Percentiles rank a stretch among this genome's conserved stretches.
phyloP scores from a whole-genome alignment of 2,888 invertebrate genomes.

The Monochamus alternatus region DNA sequence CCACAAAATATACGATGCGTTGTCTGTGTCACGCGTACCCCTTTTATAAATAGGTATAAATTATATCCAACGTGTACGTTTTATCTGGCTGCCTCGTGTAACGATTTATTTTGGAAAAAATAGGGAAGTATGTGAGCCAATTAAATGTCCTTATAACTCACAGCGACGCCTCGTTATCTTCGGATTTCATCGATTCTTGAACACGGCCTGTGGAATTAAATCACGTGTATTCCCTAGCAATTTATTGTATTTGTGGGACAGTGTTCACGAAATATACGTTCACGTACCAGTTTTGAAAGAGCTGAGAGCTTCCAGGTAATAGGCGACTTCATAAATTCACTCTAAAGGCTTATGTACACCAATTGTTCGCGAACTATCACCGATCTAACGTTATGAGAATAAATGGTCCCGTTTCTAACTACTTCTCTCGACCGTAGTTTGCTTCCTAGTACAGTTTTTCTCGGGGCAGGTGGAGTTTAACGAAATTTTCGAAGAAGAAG shows the following conservation, averaged over 20 bases:
- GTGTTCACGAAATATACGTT: not conserved
- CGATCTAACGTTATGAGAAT: too few species aligned
- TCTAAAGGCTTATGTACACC: too few species aligned
- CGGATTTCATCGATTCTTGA: conserved; percentile 22
- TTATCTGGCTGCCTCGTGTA: conserved; percentile 33
- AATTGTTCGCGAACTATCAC: too few species aligned
- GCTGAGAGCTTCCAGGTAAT: too few species aligned
- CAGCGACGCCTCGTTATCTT: conserved; percentile 26
- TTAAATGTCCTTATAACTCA: conserved; percentile 25
- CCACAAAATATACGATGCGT: conserved; percentile 12
- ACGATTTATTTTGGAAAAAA: conserved; percentile 22
- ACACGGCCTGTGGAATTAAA: conserved; percentile 5
- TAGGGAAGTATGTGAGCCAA: conserved; percentile 29
- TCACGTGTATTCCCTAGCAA: conserved; percentile 18
- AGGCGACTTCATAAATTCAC: too few species aligned
- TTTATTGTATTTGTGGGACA: not conserved
- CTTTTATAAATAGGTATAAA: conserved; percentile 43
- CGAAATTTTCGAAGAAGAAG: not conserved
- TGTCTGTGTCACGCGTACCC: conserved; percentile 34
- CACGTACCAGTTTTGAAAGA: not conserved
- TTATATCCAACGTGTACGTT: conserved; percentile 43
- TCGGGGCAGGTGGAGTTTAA: too few species aligned
- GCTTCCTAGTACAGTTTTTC: too few species aligned
- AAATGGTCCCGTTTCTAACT: too few species aligned
- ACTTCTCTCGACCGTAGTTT: too few species aligned